Base-by-base conservation (phyloP, 2,888 invertebrate genomes). In the Drosophila anomalata region DNA sequence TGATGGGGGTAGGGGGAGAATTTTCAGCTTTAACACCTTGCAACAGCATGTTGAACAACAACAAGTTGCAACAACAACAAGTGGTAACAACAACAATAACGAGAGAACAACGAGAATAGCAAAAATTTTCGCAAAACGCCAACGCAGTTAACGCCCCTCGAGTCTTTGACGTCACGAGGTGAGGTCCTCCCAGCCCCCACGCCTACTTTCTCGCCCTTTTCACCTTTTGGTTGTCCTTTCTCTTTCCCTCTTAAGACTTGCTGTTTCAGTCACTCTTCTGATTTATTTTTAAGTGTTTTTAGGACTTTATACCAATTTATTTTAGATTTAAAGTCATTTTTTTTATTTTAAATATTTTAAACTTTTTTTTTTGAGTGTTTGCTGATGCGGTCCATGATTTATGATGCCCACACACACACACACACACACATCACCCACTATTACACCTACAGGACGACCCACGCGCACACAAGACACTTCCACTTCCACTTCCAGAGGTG, bases 151-250 rank as follows among this genome's bases (percentile, higher is more conserved):
- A 74, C 58, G 74, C 63, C 50, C 52, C 54, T 56, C 62, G 48
- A 70, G 75, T 39, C 79, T 71, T 83, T 79, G 80, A 79, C 83
- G 79, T 79, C 79, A 79, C 24, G 20, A 55, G 48, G 57, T 47
- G 48, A n/a, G 24, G 36, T 24, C 12, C 31, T 8, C 7, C 7
- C 47, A 9, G 8, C 47, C n/a, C 46, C 24, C 7, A 14, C 7
- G 2, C 8, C 14, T 11, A 14, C 3, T 2, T 9, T 8, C 51
- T 6, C 2, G n/a, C 7, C n/a, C 36, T 36, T 36, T 36, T 36
- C 36, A 36, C 36, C 36, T n/a, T n/a, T 36, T 17, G 17, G n/a
- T 36, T 7, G 6, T 6, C 7, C n/a, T 2, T 1, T 14, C 36
- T 36, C n/a, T 12, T 36, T 36, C 6, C 6, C 5, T 7, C 36